Conservation (phyloP, 1,140 invertebrate genomes). For the Xylocopa sonorina region DNA sequence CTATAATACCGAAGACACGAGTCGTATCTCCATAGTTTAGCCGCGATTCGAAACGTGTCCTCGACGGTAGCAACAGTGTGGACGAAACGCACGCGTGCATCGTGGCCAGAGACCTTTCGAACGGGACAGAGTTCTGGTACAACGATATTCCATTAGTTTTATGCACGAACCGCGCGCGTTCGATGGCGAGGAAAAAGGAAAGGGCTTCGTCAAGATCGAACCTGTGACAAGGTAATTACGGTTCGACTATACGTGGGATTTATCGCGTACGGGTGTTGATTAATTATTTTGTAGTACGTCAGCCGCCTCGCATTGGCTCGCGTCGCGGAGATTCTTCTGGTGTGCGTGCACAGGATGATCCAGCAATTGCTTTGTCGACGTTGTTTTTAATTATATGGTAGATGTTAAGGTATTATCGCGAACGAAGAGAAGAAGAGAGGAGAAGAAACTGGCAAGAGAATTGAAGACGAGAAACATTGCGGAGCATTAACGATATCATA, state of each 20-base stretch:
- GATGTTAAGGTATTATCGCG: no score
- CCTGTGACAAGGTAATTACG: background rate
- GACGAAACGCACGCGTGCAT: background rate
- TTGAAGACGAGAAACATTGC: background rate
- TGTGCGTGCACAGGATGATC: no score
- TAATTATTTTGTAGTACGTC: no score
- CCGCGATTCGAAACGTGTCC: background rate
- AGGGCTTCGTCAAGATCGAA: background rate
- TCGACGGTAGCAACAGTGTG: background rate
- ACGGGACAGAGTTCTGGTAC: background rate
- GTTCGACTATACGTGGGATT: no score
- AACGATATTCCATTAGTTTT: conserved; percentile 45
- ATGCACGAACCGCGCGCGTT: background rate
- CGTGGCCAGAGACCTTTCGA: background rate
- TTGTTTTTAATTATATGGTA: no score
- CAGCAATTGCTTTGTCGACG: no score
- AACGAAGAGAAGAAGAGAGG: background rate
- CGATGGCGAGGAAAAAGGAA: background rate
- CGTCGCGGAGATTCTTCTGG: no score
- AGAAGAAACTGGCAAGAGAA: conserved; percentile 10
- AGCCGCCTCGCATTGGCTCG: no score
- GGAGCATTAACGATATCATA: conserved; percentile 45
- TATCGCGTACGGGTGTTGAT: no score
- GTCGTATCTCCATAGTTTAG: background rate
- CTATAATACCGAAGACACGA: background rate